phyloP scores from a whole-genome alignment of 2,888 invertebrate genomes.

The Macrosoma leucophasiata region DNA sequence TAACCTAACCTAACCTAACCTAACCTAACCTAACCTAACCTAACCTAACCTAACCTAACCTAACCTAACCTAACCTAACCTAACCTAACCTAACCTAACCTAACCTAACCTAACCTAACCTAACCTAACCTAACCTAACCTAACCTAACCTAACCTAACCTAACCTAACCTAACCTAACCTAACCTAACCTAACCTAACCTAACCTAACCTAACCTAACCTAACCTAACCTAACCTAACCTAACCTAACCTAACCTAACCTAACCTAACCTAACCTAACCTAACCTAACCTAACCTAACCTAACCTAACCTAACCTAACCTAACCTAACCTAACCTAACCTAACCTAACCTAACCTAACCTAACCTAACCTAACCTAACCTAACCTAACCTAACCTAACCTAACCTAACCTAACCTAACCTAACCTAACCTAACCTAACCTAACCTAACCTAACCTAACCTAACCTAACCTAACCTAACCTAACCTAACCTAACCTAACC shows the following conservation, averaged over 20 bases:
- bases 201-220: slow-evolving; percentile 24
- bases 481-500: slow-evolving; percentile 31
- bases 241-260: slow-evolving; percentile 26
- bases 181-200: slow-evolving; percentile 29
- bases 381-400: slow-evolving; percentile 33
- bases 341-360: slow-evolving; percentile 30
- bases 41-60: slow-evolving; percentile 21
- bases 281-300: slow-evolving; percentile 31
- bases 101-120: slow-evolving; percentile 22
- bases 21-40: slow-evolving; percentile 22
- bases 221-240: slow-evolving; percentile 26
- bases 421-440: slow-evolving; percentile 32
- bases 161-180: slow-evolving; percentile 28
- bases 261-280: slow-evolving; percentile 30
- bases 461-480: slow-evolving; percentile 31
- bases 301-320: slow-evolving; percentile 31
- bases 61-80: slow-evolving; percentile 23
- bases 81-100: slow-evolving; percentile 23
- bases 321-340: slow-evolving; percentile 31
- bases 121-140: slow-evolving; percentile 26
- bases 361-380: slow-evolving; percentile 32
- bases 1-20: slow-evolving; percentile 24
- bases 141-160: slow-evolving; percentile 23
- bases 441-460: slow-evolving; percentile 31
- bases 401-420: slow-evolving; percentile 33